phyloP scores from a whole-genome alignment of 2,888 invertebrate genomes.

The Melinopterus prodromus region DNA sequence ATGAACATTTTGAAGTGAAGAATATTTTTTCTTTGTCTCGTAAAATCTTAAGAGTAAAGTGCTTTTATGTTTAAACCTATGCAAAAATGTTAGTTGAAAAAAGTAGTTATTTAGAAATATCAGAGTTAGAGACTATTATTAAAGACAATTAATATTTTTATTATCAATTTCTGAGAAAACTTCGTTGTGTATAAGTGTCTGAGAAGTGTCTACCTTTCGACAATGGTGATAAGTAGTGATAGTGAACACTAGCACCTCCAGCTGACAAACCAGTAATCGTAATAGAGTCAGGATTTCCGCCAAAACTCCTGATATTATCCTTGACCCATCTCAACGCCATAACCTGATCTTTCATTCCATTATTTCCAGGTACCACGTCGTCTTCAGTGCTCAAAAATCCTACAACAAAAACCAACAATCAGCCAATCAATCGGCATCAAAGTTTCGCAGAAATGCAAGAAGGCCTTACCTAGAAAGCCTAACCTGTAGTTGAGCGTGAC shows the following conservation, averaged over 20 bases:
- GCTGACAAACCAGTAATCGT: slow-evolving; percentile 73
- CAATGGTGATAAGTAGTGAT: slow-evolving; percentile 71
- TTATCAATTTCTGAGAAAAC: too few species aligned
- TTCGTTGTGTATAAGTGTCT: too few species aligned
- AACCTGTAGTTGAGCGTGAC: slow-evolving; percentile 73
- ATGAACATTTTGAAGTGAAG: too few species aligned
- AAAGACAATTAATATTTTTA: too few species aligned
- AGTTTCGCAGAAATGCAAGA: neutral
- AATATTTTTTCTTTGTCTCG: too few species aligned
- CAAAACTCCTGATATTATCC: slow-evolving; percentile 71
- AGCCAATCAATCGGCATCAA: neutral
- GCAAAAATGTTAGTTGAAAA: too few species aligned
- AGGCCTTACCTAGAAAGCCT: slow-evolving; percentile 66
- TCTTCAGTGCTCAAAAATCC: slow-evolving; percentile 79
- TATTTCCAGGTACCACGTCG: slow-evolving; percentile 70
- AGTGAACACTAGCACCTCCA: slow-evolving; percentile 75
- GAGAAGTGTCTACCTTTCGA: too few species aligned
- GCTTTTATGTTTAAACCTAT: too few species aligned
- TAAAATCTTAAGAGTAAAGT: too few species aligned
- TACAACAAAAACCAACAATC: slow-evolving; percentile 44
- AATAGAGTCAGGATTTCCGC: slow-evolving; percentile 71
- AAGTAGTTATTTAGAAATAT: too few species aligned
- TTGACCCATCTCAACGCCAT: slow-evolving; percentile 73
- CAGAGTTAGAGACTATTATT: too few species aligned
- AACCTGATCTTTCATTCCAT: slow-evolving; percentile 75